These are phyloP conservation scores for Drosophila melanica DNA, from an alignment of 1,140 invertebrate genomes.

Conservation along the genomic window DNA sequence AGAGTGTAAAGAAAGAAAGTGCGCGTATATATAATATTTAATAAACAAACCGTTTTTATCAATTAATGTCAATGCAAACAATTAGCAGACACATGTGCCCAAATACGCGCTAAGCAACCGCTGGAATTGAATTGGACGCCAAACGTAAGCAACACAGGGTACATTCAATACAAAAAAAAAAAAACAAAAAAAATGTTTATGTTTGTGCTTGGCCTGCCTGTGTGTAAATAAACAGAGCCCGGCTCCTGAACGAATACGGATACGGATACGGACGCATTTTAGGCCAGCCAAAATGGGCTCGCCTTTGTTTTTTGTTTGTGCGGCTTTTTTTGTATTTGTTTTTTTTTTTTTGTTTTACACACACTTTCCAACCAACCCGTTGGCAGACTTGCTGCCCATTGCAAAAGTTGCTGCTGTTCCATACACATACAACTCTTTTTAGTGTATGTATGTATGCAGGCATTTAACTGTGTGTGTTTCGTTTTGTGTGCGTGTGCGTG, in stretches of 20 bases:
- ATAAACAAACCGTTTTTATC: conserved; percentile 14
- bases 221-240: conserved; percentile 54
- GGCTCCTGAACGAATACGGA: conserved; percentile 11
- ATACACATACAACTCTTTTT: conserved; percentile 14
- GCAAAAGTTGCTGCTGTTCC: conserved; percentile 22
- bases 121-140: conserved; percentile 25
- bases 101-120: conserved; percentile 26
- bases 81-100: conserved; percentile 37
- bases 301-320: conserved; percentile 29
- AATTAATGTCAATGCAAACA: conserved; percentile 22
- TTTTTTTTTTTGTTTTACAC: conserved; percentile 16
- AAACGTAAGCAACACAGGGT: conserved; percentile 41
- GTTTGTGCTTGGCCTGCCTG: conserved; percentile 22
- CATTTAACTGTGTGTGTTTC: conserved; percentile 14
- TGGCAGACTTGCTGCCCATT: conserved; percentile 34
- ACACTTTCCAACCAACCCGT: conserved; percentile 30
- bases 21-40: conserved; percentile 43
- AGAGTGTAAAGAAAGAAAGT: conserved; percentile 50
- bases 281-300: conserved; percentile 2
- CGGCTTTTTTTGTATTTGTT: conserved; percentile 41
- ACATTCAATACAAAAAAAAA: conserved; percentile 8
- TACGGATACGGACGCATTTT: background rate
- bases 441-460: conserved; percentile 40
- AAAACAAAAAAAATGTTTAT: conserved; percentile 41
- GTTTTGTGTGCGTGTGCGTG: conserved; percentile 14